Evolutionary conservation across 2,113 vertebrate genomes (phyloP).

Genomic region (Verasper variegatus): DNA sequence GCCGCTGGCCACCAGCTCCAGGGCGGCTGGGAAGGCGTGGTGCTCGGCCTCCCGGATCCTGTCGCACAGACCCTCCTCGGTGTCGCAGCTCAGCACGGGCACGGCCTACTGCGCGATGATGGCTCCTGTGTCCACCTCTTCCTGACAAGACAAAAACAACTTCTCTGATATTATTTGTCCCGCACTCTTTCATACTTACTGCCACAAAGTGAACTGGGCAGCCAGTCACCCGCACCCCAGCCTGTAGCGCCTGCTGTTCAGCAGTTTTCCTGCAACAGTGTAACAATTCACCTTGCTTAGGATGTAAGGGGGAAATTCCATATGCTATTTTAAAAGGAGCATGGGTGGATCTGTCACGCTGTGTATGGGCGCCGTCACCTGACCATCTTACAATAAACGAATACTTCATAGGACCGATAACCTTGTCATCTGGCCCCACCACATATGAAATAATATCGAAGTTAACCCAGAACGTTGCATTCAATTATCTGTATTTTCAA

Average conservation of each 20-base stretch:
- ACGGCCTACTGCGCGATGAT: constrained; percentile 93
- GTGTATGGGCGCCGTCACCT: too few relatives aligned
- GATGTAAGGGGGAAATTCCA: too few relatives aligned
- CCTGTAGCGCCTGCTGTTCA: constrained; percentile 92
- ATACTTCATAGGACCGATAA: too few relatives aligned
- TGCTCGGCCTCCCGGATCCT: constrained; percentile 92
- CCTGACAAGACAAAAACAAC: constrained; percentile 78
- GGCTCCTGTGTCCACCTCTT: constrained; percentile 94
- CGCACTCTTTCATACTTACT: constrained; percentile 81
- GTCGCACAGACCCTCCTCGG: constrained; percentile 86
- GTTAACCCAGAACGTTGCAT: too few relatives aligned
- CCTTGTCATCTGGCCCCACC: too few relatives aligned
- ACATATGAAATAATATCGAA: too few relatives aligned
- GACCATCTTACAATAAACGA: too few relatives aligned
- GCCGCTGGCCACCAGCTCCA: constrained; percentile 92
- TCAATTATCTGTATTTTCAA: too few relatives aligned
- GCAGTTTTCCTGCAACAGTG: constrained; percentile 94
- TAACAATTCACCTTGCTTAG: too few relatives aligned
- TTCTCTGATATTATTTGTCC: neutral
- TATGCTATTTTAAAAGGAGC: too few relatives aligned
- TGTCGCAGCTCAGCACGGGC: constrained; percentile 87
- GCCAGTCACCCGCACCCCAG: constrained; percentile 89
- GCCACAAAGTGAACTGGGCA: constrained; percentile 97
- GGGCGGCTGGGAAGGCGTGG: constrained; percentile 88
- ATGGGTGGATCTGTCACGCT: too few relatives aligned